Base-by-base conservation (phyloP, 2,888 invertebrate genomes). In the Harpalus rubripes region DNA sequence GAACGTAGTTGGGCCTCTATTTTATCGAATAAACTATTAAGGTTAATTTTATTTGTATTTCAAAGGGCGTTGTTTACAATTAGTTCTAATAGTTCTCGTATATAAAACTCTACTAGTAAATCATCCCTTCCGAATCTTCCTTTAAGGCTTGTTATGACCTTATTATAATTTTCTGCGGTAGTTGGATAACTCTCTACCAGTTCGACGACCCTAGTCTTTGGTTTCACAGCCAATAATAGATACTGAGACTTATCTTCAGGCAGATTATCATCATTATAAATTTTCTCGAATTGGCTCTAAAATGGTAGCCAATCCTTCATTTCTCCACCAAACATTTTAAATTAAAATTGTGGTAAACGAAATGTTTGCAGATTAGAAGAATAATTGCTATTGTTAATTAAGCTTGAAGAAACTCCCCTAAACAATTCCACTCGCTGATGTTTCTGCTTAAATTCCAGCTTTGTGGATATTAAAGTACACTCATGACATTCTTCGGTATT, bases 41-140 rank as follows among this genome's bases (percentile, higher is more conserved):
- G 7, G 22, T 18, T 61, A 0, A 61, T 61, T 22, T 61, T 61
- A 22, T 61, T 85, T 83, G 12, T 61, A 52, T 22, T 85, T 44
- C 3, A 6, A 44, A 44, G 44, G 22, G 87, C 82, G 61, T 87
- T 88, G 22, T 87, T 86, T 10, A 89, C 68, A 16, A 89, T 87
- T 44, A 90, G 59, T 68, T 87, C 87, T 32, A 90, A 78, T 8
- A 89, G 72, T 79, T 90, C 88, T 16, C 89, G 76, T 3, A 88
- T 87, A 83, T 89, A 88, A 15, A 88, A 87, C 79, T 89, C 89
- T 15, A 88, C 86, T 41, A 88, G 86, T n/a, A 89, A 72, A 59
- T 89, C 88, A 18, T 88, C 86, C 15, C 61, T 61, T 18, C 18
- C 61, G 16, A 61, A 61, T 61, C 18, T 61, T 5, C 18, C 18